Evolutionary conservation across 2,888 invertebrate species (phyloP).

Genomic region (Rhamphomyia laevipes): DNA sequence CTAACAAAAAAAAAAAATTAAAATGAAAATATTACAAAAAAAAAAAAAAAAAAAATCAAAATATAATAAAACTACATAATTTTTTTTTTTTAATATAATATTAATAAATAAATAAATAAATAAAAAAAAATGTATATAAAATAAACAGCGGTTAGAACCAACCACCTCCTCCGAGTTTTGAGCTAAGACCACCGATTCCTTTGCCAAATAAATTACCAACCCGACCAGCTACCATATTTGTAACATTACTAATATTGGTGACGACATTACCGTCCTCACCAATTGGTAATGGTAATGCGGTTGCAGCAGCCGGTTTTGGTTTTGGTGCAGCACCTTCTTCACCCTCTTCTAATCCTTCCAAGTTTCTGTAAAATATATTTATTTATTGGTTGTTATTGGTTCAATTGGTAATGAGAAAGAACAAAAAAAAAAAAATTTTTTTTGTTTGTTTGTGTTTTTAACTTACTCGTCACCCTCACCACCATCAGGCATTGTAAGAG

Average conservation of each 20-base stretch:
- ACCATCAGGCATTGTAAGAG: slow-evolving; percentile 69
- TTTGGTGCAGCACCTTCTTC: slow-evolving; percentile 25
- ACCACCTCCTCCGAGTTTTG: slow-evolving; percentile 76
- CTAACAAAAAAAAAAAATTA: not conserved
- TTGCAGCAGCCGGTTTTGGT: slow-evolving; percentile 30
- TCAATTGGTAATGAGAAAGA: too few species aligned
- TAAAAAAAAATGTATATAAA: not conserved
- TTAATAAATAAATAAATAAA: not conserved
- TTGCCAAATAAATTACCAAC: slow-evolving; percentile 84
- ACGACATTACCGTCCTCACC: slow-evolving; percentile 62
- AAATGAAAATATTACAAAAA: not conserved
- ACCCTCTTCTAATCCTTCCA: slow-evolving; percentile 27
- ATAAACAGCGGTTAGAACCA: slow-evolving; percentile 54
- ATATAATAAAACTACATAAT: too few species aligned
- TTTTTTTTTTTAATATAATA: not conserved
- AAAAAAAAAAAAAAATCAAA: not conserved
- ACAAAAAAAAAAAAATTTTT: not conserved
- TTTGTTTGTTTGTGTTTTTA: slow-evolving; percentile 1
- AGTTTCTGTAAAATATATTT: slow-evolving; percentile 14
- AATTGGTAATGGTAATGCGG: slow-evolving; percentile 33
- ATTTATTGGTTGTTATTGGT: too few species aligned
- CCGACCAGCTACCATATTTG: slow-evolving; percentile 75
- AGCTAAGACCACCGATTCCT: slow-evolving; percentile 80
- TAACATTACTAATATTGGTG: slow-evolving; percentile 60
- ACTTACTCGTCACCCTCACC: slow-evolving; percentile 52